Base-by-base conservation (phyloP, 35 echinoderm and acorn worm species). In the Holothuria glaberrima region DNA sequence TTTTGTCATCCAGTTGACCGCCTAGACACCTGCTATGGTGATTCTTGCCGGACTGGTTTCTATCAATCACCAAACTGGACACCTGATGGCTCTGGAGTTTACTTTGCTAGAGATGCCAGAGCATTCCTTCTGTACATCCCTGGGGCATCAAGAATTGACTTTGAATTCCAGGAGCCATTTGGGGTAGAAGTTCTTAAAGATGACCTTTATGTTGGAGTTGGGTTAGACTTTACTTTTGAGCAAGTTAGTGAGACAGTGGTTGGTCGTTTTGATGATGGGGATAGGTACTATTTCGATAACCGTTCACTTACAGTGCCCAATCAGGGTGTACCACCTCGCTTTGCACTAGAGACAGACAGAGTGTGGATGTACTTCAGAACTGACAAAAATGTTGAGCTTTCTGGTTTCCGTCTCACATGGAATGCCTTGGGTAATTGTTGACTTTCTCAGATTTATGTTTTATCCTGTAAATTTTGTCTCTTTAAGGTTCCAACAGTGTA, bases 281-380 rank as follows among this genome's bases (percentile, higher is more conserved):
- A 25, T 22, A 67, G 62, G 35, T 87, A 69, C 44, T 70, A 87
- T 36, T 87, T 87, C 36, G 85, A 87, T 31, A 87, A 87, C 45
- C 60, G 85, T 36, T 69, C 61, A 35, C 65, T 87, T 10, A 27
- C 4, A 33, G 34, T 71, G 25, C 22, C 65, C 34, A 71, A 71
- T 29, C 13, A 5, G 35, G 85, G 66, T 68, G 85, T 71, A 30
- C 85, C 85, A 45, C 25, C 60, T 48, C 21, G 0, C 5, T 87
- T 87, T 87, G 31, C 85, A 30, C 41, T 87, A 6, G 20, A 92
- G 33, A 85, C 91, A 4, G 94, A 96, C 65, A 62, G 60, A 13
- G 91, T 36, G 17, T 96, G 88, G 91, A 86, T 96, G 57, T 96
- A 93, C 56, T 96, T 96, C 59, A 29, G 46, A 19, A 93, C 91